A percentile compares a stretch with the other conserved stretches of the same genome.
These are phyloP conservation scores for Tridacna crocea DNA, from an alignment of 2,888 invertebrate species.

Conservation along the genomic window DNA sequence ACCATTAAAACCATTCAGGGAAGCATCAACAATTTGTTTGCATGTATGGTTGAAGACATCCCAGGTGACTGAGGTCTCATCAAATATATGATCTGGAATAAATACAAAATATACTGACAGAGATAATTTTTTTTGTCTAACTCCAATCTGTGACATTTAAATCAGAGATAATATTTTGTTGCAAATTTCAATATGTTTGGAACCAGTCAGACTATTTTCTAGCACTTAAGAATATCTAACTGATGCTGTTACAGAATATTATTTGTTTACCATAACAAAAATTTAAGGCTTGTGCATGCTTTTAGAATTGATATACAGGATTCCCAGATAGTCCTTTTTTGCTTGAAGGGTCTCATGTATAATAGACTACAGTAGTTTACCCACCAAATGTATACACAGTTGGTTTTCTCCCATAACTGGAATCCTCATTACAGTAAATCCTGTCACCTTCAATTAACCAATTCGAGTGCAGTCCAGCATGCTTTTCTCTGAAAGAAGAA, in stretches of 20 bases:
- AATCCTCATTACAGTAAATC: conserved; percentile 49
- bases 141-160: no score
- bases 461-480: conserved; percentile 53
- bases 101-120: not conserved
- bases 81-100: conserved; percentile 80
- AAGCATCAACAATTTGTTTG: conserved; percentile 77
- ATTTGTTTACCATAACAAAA: no score
- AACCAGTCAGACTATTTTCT: no score
- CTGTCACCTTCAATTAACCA: conserved; percentile 62
- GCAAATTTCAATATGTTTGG: no score
- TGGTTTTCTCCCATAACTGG: conserved; percentile 54
- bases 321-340: no score
- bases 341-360: no score
- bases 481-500: conserved; percentile 58
- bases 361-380: not conserved
- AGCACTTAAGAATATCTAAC: no score
- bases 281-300: no score
- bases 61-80: conserved; percentile 69
- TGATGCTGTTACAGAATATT: no score
- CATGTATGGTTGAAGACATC: conserved; percentile 79
- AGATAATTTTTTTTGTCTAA: no score
- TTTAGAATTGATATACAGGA: no score
- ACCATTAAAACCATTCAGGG: conserved; percentile 80
- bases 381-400: conserved; percentile 69
- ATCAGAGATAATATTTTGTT: no score